Evolutionary conservation across 2,888 invertebrate genomes (phyloP).

Genomic region (Tetropium fuscum): DNA sequence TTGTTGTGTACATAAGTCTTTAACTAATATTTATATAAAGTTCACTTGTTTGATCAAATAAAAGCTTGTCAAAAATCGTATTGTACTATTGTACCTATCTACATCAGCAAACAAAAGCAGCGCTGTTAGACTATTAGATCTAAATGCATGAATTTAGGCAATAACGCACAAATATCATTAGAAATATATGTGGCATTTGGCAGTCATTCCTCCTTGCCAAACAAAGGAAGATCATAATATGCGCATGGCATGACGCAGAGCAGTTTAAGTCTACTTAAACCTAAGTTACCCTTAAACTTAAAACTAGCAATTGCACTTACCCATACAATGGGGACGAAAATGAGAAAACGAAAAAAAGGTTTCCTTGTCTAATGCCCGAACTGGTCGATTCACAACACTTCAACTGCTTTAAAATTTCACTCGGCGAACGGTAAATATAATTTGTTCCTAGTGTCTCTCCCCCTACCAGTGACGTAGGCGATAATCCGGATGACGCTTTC

Average conservation of each 20-base stretch:
- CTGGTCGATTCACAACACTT: slow-evolving; percentile 18
- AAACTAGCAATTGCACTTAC: slow-evolving; percentile 65
- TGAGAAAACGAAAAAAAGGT: slow-evolving; percentile 48
- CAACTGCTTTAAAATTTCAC: slow-evolving; percentile 38
- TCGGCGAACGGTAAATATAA: slow-evolving; percentile 36
- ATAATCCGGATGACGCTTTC: slow-evolving; percentile 11
- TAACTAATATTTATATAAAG: no score
- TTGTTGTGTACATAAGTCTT: no score
- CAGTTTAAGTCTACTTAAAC: slow-evolving; percentile 9
- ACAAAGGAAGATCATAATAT: slow-evolving; percentile 4
- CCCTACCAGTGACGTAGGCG: slow-evolving; percentile 24
- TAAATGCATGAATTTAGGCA: neutral
- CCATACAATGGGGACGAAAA: slow-evolving; percentile 68
- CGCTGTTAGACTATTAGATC: no score
- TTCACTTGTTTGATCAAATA: no score
- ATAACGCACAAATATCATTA: neutral
- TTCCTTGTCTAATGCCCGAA: slow-evolving; percentile 16
- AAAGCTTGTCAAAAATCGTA: no score
- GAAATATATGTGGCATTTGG: neutral
- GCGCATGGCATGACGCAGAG: neutral
- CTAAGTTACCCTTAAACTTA: no score
- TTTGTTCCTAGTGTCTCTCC: slow-evolving; percentile 23
- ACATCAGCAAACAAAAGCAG: no score
- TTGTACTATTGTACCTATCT: no score
- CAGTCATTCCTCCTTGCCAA: neutral